Conservation (phyloP, 2,888 invertebrate species). For the Caenorhabditis panamensis region DNA sequence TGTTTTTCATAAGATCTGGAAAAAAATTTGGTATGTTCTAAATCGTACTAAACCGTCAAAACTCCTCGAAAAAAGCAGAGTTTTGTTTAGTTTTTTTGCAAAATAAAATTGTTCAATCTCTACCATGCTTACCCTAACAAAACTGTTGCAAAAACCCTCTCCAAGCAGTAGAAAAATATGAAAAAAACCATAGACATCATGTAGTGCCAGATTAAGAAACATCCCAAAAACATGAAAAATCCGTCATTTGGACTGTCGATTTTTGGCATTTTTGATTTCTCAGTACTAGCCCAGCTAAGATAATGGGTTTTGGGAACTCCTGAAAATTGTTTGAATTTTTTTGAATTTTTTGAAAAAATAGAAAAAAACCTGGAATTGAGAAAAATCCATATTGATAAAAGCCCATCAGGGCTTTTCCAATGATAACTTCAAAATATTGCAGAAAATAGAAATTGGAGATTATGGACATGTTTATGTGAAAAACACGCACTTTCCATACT, state of each 20-base stretch:
- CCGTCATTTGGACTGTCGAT: constrained; percentile 9
- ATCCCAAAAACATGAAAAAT: constrained; percentile 30
- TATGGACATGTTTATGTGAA: constrained; percentile 43
- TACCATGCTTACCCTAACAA: constrained; percentile 23
- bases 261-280: background rate
- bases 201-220: constrained; percentile 43
- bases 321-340: background rate
- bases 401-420: constrained; percentile 17
- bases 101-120: no score
- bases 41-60: no score
- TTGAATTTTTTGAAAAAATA: no score
- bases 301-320: constrained; percentile 25
- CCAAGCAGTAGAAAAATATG: constrained; percentile 44
- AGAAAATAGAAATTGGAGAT: constrained; percentile 20
- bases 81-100: no score
- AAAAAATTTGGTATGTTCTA: background rate
- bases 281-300: constrained; percentile 18
- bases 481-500: constrained; percentile 24
- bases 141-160: constrained; percentile 33
- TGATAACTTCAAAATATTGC: constrained; percentile 34
- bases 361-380: constrained; percentile 12
- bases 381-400: constrained; percentile 34
- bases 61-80: no score
- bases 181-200: constrained; percentile 47
- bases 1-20: constrained; percentile 46